A percentile compares a stretch with the other conserved stretches of the same genome.
phyloP scores from a whole-genome alignment of 92 coral and sea anemone species.

The Phenganax stokvisi region DNA sequence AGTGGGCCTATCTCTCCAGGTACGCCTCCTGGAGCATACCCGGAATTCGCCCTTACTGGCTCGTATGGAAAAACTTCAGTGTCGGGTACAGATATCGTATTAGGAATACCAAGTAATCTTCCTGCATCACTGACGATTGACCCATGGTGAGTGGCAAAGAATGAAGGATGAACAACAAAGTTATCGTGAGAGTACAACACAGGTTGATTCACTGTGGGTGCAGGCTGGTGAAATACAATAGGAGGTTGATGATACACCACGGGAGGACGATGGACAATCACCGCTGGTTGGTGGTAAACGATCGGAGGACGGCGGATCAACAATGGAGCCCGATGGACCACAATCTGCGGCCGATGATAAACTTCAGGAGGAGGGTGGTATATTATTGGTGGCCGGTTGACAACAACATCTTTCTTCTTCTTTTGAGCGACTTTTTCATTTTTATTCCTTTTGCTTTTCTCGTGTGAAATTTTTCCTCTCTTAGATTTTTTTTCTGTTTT shows the following conservation, averaged over 20 bases:
- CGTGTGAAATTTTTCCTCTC: slow-evolving; percentile 39
- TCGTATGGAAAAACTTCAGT: slow-evolving; percentile 30
- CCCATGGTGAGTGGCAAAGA: slow-evolving; percentile 93
- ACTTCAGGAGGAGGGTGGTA: slow-evolving; percentile 99
- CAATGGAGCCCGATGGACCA: slow-evolving; percentile 96
- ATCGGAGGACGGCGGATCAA: slow-evolving; percentile 92
- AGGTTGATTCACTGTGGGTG: slow-evolving; percentile 91
- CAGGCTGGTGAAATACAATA: slow-evolving; percentile 94
- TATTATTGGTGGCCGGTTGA: slow-evolving; percentile 98
- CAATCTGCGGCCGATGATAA: slow-evolving; percentile 96
- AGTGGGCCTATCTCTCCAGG: slow-evolving; percentile 9
- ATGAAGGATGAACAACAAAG: slow-evolving; percentile 89
- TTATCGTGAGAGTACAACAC: slow-evolving; percentile 92
- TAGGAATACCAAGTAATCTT: slow-evolving; percentile 87
- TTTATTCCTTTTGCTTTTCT: slow-evolving; percentile 29
- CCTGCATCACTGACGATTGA: slow-evolving; percentile 96
- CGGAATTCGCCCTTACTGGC: slow-evolving; percentile 3
- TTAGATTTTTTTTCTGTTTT: slow-evolving; percentile 19
- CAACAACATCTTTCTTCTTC: slow-evolving; percentile 69
- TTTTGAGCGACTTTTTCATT: slow-evolving; percentile 49
- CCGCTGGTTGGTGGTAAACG: slow-evolving; percentile 94
- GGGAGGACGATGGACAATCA: slow-evolving; percentile 96
- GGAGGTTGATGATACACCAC: slow-evolving; percentile 96
- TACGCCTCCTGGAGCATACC: not conserved
- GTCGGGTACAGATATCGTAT: slow-evolving; percentile 66